phyloP scores from a whole-genome alignment of 1,140 invertebrate species.

The Zophobas morio region DNA sequence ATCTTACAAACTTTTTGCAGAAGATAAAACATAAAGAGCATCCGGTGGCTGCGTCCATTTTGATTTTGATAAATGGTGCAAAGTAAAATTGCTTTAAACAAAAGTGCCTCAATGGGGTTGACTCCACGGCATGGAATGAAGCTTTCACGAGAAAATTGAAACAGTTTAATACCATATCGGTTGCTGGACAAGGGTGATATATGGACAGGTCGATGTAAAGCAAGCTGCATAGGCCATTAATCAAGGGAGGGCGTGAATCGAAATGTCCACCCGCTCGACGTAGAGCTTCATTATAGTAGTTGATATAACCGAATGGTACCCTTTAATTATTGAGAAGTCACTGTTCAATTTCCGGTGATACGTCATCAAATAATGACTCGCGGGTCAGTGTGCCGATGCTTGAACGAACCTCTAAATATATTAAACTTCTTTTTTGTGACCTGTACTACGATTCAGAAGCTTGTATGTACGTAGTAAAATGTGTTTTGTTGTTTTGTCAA shows the following conservation, averaged over 20 bases:
- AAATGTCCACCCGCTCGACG: constrained; percentile 55
- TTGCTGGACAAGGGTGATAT: constrained; percentile 59
- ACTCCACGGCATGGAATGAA: constrained; percentile 4
- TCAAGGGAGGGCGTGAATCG: constrained; percentile 60
- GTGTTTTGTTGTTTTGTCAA: no score
- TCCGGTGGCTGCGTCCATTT: neutral
- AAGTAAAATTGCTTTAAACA: constrained; percentile 16
- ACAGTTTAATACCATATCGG: constrained; percentile 61
- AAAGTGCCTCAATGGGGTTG: neutral
- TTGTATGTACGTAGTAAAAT: no score
- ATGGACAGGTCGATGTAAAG: constrained; percentile 64
- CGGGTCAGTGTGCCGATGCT: constrained; percentile 25
- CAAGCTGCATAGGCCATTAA: constrained; percentile 63
- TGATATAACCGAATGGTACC: constrained; percentile 59
- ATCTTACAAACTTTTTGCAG: neutral
- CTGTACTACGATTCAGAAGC: no score
- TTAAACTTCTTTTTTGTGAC: no score
- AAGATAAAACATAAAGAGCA: neutral
- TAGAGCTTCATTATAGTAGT: constrained; percentile 59
- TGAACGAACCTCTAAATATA: no score
- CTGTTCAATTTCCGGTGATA: constrained; percentile 62
- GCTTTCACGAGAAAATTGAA: constrained; percentile 56
- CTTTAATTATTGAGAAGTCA: constrained; percentile 63
- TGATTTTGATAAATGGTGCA: constrained; percentile 18
- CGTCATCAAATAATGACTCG: constrained; percentile 58